These are phyloP conservation scores for Liasis olivaceus DNA, from an alignment of 2,797 vertebrate species.

Conservation along the genomic window DNA sequence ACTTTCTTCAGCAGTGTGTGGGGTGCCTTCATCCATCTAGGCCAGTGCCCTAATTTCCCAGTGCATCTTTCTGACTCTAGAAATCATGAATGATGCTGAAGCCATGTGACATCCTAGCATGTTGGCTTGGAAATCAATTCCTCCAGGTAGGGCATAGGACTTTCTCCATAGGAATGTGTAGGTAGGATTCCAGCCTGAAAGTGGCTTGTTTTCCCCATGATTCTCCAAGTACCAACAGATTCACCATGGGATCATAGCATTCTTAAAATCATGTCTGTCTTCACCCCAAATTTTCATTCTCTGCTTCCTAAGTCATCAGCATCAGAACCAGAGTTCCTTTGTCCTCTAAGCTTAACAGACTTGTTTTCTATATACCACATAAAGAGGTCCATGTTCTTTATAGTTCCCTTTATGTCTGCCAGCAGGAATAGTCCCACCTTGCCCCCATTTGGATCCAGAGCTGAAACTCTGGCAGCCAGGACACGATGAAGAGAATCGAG, in stretches of 20 bases:
- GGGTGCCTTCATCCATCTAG: background rate
- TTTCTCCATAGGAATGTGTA: background rate
- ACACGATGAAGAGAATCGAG: conserved; percentile 75
- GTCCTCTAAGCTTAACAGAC: background rate
- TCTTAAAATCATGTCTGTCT: background rate
- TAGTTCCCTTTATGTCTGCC: background rate
- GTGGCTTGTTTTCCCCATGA: too few species aligned
- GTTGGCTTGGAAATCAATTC: background rate
- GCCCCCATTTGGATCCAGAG: conserved; percentile 85
- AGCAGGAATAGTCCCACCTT: conserved; percentile 61
- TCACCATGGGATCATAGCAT: background rate
- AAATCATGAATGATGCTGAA: background rate
- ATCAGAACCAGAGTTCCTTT: background rate
- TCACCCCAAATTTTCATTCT: background rate
- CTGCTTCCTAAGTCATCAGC: background rate
- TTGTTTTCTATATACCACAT: background rate
- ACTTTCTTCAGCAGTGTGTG: background rate
- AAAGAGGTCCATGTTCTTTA: background rate
- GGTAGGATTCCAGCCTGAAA: background rate
- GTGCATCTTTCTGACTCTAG: too few species aligned
- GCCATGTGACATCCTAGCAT: too few species aligned
- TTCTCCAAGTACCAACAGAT: background rate
- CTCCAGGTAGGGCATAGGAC: background rate
- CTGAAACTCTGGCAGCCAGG: conserved; percentile 88
- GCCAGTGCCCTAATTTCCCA: background rate